Conservation (phyloP, 2,888 invertebrate species). For the Chrysolina oricalcia region DNA sequence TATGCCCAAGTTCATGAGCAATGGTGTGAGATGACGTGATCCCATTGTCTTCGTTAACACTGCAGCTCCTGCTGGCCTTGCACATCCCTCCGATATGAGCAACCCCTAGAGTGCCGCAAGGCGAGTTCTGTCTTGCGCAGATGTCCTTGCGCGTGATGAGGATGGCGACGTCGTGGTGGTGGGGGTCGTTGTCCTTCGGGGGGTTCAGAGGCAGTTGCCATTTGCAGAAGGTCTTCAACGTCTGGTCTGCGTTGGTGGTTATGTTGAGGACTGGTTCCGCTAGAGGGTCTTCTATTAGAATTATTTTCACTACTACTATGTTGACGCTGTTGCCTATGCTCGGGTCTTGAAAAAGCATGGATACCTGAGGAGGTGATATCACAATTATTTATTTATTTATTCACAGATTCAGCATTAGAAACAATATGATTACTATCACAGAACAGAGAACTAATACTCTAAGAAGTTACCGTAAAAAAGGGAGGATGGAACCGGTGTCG, state of each 20-base stretch:
- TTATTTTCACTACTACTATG: slow-evolving; percentile 90
- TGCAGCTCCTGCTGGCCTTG: slow-evolving; percentile 87
- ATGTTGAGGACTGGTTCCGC: slow-evolving; percentile 79
- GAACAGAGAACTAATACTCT: no score
- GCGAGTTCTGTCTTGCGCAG: slow-evolving; percentile 75
- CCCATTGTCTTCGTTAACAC: slow-evolving; percentile 93
- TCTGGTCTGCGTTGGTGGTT: slow-evolving; percentile 87
- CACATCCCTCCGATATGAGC: slow-evolving; percentile 94
- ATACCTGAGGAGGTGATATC: slow-evolving; percentile 73
- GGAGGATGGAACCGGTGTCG: no score
- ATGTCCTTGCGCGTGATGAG: slow-evolving; percentile 85
- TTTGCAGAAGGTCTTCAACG: slow-evolving; percentile 87
- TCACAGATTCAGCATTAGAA: no score
- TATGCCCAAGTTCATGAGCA: slow-evolving; percentile 93
- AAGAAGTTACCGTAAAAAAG: no score
- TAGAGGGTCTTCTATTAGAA: slow-evolving; percentile 81
- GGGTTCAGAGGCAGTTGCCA: slow-evolving; percentile 88
- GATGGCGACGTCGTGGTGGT: slow-evolving; percentile 87
- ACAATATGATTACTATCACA: no score
- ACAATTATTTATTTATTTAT: no score
- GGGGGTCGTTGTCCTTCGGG: slow-evolving; percentile 14
- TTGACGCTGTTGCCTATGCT: slow-evolving; percentile 93
- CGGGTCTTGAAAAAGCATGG: slow-evolving; percentile 88
- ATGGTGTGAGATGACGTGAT: slow-evolving; percentile 91
- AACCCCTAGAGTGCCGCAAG: slow-evolving; percentile 85